Percentiles rank a stretch among this genome's conserved stretches.
Evolutionary conservation across 2,888 invertebrate genomes (phyloP).

Genomic region (Neoascia interrupta): DNA sequence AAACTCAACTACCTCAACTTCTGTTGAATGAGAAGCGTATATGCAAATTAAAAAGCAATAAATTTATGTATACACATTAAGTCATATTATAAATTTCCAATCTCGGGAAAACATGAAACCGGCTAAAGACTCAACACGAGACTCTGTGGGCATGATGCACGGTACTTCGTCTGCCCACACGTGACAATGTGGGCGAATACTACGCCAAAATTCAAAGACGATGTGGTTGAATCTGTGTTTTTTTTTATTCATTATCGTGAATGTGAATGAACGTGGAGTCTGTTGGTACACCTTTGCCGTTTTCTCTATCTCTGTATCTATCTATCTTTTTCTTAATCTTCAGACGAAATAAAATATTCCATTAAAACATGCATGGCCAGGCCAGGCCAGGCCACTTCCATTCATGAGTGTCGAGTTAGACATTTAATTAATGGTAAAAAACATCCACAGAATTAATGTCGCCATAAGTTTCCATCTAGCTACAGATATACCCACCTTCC

Average conservation of each 20-base stretch:
- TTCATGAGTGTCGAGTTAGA: slow-evolving; percentile 60
- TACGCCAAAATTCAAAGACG: slow-evolving; percentile 63
- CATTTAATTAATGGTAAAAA: slow-evolving; percentile 61
- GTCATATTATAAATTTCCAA: slow-evolving; percentile 58
- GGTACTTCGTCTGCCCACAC: slow-evolving; percentile 66
- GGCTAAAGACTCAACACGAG: slow-evolving; percentile 61
- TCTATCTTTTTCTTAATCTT: slow-evolving; percentile 29
- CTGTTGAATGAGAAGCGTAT: slow-evolving; percentile 56
- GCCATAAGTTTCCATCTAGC: slow-evolving; percentile 58
- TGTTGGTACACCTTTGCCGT: slow-evolving; percentile 55
- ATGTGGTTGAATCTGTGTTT: slow-evolving; percentile 22
- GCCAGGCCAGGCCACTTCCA: slow-evolving; percentile 53
- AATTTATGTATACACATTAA: slow-evolving; percentile 32
- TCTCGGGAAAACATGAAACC: slow-evolving; percentile 52
- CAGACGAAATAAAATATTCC: slow-evolving; percentile 51
- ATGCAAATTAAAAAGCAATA: slow-evolving; percentile 52
- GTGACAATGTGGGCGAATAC: slow-evolving; percentile 68
- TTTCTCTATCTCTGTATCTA: slow-evolving; percentile 37
- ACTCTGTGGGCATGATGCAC: slow-evolving; percentile 68
- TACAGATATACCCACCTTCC: no score
- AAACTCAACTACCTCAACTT: no score
- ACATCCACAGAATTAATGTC: slow-evolving; percentile 56
- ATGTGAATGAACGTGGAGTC: slow-evolving; percentile 60
- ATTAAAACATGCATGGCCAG: slow-evolving; percentile 49
- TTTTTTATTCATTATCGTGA: neutral